Evolutionary conservation across 2,888 invertebrate species (phyloP), one percentile per base, ranked within the genome.

Genomic region (Caenorhabditis plicata): DNA sequence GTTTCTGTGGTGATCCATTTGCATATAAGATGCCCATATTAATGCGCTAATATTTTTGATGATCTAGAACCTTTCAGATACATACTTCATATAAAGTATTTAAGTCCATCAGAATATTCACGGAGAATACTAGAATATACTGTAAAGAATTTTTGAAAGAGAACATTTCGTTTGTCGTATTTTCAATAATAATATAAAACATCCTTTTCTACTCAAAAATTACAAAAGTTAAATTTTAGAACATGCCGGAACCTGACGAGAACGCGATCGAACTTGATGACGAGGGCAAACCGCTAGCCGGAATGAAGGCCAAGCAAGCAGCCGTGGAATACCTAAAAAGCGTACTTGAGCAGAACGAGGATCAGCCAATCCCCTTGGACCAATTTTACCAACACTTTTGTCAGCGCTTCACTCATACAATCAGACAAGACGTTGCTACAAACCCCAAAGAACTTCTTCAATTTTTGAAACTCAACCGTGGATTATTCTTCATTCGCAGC

Each of bases 391-490:
- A 73, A 43, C 55, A 71, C 23, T 80, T 80, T 53, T 80, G 80
- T 54, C 75, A 75, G 46, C 70, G 80, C 17, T 80, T 81, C 62
- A 71, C 78, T 20, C 80, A 80, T 50, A 56, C 72, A 2, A 75
- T 81, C 22, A 64, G 80, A 25, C 80, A 80, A 51, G 75, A 88
- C 78, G 88, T 92, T 84, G 92, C 93, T 78, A 92, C 92, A 81
- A 92, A 90, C 3, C 88, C 91, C 0, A 88, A 89, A 51, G 93
- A 94, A 83, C 85, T 94, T 70, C 88, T 88, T 43, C 91, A 92
- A 41, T 93, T 94, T 81, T 85, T 94, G 47, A 89, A 91, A 82
- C 87, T 94, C 84, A 92, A 93, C 82, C 89, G 92, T n/a, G 90
- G 92, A 82, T 88, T 90, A 76, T 93, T 93, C 83, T 90, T 91